Evolutionary conservation across 2,888 invertebrate genomes (phyloP).

Genomic region (Phaonia tiefii): DNA sequence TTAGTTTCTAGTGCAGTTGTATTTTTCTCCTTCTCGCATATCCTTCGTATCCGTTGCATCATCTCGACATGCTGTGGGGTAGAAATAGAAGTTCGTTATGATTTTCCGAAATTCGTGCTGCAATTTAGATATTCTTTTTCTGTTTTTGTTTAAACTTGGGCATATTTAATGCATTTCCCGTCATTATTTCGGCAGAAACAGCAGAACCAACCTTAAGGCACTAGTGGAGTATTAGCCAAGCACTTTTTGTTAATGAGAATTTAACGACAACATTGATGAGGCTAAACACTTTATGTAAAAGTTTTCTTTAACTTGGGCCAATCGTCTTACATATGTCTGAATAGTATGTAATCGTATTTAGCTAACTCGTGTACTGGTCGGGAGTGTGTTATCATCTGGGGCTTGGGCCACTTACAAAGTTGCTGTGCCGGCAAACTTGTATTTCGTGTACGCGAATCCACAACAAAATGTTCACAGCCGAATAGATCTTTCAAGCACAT

Average conservation of each 20-base stretch:
- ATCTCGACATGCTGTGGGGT: no score
- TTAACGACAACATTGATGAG: constrained; percentile 1
- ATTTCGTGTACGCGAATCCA: constrained; percentile 13
- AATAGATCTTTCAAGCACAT: no score
- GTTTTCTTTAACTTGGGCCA: constrained; percentile 13
- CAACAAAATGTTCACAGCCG: no score
- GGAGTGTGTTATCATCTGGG: neutral
- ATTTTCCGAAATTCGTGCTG: constrained; percentile 22
- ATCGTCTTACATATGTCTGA: no score
- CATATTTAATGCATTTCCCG: constrained; percentile 18
- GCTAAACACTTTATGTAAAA: constrained; percentile 1
- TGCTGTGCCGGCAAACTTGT: neutral
- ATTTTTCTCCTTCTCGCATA: no score
- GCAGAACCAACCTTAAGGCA: neutral
- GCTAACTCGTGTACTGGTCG: neutral
- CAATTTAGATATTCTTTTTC: neutral
- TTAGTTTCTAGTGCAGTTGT: no score
- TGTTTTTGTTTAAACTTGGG: constrained; percentile 15
- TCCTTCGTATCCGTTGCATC: no score
- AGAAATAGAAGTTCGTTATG: neutral
- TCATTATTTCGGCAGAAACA: neutral
- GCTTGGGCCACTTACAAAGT: neutral
- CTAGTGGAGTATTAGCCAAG: neutral
- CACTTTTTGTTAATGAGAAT: constrained; percentile 42
- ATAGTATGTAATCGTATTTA: neutral